phyloP scores from a whole-genome alignment of 2,888 invertebrate genomes.

The Exocentrus adspersus region DNA sequence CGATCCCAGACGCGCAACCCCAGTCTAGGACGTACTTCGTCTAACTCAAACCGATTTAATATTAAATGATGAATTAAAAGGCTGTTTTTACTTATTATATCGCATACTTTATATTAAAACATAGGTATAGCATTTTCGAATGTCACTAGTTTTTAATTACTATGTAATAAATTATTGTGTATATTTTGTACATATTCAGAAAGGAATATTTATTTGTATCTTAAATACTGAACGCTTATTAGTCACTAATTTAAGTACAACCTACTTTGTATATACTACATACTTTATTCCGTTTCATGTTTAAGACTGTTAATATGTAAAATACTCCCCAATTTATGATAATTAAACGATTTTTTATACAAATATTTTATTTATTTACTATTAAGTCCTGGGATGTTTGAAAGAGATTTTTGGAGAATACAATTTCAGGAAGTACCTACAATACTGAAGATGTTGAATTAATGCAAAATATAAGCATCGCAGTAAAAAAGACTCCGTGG shows the following conservation, averaged over 20 bases:
- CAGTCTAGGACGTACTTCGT: constrained; percentile 64
- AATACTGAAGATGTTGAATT: no score
- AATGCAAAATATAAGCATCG: no score
- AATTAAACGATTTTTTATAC: constrained; percentile 46
- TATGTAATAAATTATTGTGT: constrained; percentile 52
- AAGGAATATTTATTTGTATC: constrained; percentile 53
- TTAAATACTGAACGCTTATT: constrained; percentile 59
- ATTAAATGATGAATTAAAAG: constrained; percentile 48
- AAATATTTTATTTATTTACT: constrained; percentile 19
- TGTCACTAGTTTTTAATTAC: constrained; percentile 46
- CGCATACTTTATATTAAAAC: constrained; percentile 43
- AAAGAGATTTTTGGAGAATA: no score
- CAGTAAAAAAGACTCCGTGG: no score
- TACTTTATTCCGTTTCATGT: constrained; percentile 48
- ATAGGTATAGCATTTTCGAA: constrained; percentile 47
- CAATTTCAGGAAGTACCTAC: no score
- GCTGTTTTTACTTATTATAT: constrained; percentile 55
- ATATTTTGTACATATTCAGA: constrained; percentile 57
- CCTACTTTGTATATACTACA: constrained; percentile 55
- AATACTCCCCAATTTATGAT: constrained; percentile 52
- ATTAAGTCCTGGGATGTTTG: no score
- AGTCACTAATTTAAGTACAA: constrained; percentile 61
- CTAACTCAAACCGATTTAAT: constrained; percentile 47
- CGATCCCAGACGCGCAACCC: constrained; percentile 62
- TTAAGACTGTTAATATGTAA: constrained; percentile 62